Evolutionary conservation across 2,113 vertebrate species (phyloP), one percentile per base, ranked within the genome.

Genomic region (Taurulus bubalis): DNA sequence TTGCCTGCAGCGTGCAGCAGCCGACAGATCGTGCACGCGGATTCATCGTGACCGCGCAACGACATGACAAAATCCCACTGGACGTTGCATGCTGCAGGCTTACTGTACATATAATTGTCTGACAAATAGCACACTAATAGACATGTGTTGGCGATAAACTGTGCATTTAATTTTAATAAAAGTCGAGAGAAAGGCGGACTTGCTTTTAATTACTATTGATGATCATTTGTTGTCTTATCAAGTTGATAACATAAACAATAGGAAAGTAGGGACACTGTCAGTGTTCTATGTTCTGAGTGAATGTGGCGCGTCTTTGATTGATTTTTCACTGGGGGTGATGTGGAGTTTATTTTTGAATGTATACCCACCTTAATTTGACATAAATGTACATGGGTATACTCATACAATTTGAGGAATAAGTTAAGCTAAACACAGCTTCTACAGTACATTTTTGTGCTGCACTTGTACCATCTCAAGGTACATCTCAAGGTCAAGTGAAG

Each of bases 31-130:
- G 87, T n/a, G 88, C 20, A 16, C 90, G 90, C 93, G 91, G 60
- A 84, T 53, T 75, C 73, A 6, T 32, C 84, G 90, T 79, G 91
- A 75, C 12, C 87, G 90, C 91, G 90, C 91, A 88, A 5, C 47
- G 42, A 42, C 26, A 1, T 59, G 26, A 63, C 14, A 18, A 26
- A 71, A 83, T 75, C 73, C n/a, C 80, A 28, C 20, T 47, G 75
- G 42, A 63, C 60, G 42, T 15, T 58, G 24, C 16, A 8, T 24
- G 55, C 20, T 28, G 71, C 45, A 65, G 58, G 62, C 77, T 53
- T 36, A 58, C 15, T 72, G 34, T 49, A 10, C 22, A 10, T 3
- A 24, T 40, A 26, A 30, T 20, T 30, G 7, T 30, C 6, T 30
- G 11, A 38, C 28, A 34, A n/a, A 12, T 8, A n/a, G n/a, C 9